Evolutionary conservation across 2,888 invertebrate species (phyloP), one percentile per base, ranked within the genome.

Genomic region (Cephus sareptanus): DNA sequence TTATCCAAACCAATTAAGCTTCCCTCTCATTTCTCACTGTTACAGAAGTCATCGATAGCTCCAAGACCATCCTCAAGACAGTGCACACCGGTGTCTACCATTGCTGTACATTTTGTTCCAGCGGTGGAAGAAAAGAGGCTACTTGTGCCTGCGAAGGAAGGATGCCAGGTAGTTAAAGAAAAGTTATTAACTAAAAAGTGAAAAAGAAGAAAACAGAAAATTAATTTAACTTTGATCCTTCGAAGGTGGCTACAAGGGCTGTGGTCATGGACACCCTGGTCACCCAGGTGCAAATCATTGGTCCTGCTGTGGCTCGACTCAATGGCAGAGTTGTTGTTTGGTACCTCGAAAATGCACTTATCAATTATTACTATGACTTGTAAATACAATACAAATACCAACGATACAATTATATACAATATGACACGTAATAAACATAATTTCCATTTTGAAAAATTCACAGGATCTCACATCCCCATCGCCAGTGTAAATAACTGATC

Each of bases 31-130:
- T 23, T 23, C 9, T 23, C 23, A 23, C 9, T 23, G 23, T 56
- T 56, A 56, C 23, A 56, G 56, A 56, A 23, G 56, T 56, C 23
- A 56, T 23, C 23, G 77, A 79, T 11, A 79, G 83, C 35, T 56
- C 78, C 77, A 76, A 56, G 71, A 79, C 77, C 35, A 74, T 37
- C 68, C 75, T 76, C 31, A 86, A 79, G 70, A 76, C 85, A 12
- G 77, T 94, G 0, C 96, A 96, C 90, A 92, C 92, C 75, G 97
- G 96, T 0, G 94, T 94, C 84, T 96, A 93, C 92, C 96, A 96
- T 90, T 97, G 96, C 88, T 97, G 96, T 89, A 94, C 95, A 35
- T 96, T 96, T 91, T 97, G 96, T 88, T 96, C 97, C 0, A 95
- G 96, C 81, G 95, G 95, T 13, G 96, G 96, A 3, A 94, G 93